phyloP scores from a whole-genome alignment of 2,797 vertebrate species.

The Apogon hyalosoma region DNA sequence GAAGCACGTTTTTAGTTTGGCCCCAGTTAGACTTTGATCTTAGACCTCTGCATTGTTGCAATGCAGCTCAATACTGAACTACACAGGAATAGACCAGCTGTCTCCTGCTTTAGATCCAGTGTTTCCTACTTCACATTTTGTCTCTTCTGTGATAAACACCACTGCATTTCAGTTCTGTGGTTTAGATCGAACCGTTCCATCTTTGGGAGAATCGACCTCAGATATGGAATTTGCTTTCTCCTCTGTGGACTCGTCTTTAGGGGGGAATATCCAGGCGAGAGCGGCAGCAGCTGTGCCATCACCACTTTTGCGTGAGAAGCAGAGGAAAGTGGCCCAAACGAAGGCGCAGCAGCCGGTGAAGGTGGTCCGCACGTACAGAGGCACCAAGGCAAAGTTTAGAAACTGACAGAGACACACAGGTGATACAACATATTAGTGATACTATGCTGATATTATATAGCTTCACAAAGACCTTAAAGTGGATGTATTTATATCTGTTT shows the following conservation, averaged over 20 bases:
- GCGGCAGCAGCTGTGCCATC: conserved; percentile 86
- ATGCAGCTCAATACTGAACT: background rate
- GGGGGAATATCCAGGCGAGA: conserved; percentile 76
- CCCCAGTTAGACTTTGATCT: background rate
- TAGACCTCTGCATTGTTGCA: conserved; percentile 7
- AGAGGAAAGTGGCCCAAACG: conserved; percentile 92
- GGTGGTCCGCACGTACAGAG: conserved; percentile 87
- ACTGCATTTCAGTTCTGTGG: conserved; percentile 26
- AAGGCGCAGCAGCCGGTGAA: conserved; percentile 92
- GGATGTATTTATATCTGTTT: too few species aligned
- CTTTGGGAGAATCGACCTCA: conserved; percentile 22
- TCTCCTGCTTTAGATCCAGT: conserved; percentile 1
- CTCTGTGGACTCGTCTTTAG: conserved; percentile 22
- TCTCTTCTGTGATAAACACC: background rate
- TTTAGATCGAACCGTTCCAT: conserved; percentile 22
- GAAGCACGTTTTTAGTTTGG: background rate
- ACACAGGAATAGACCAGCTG: background rate
- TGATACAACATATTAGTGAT: background rate
- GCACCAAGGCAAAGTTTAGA: conserved; percentile 91
- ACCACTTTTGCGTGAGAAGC: conserved; percentile 89
- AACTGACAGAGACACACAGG: conserved; percentile 79
- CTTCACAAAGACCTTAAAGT: background rate
- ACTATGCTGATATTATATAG: too few species aligned
- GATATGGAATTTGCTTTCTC: conserved; percentile 14
- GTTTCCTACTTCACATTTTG: background rate